Percentiles rank a stretch among this genome's conserved stretches.
Evolutionary conservation across 2,113 vertebrate genomes (phyloP).

Genomic region (Peromyscus leucopus): DNA sequence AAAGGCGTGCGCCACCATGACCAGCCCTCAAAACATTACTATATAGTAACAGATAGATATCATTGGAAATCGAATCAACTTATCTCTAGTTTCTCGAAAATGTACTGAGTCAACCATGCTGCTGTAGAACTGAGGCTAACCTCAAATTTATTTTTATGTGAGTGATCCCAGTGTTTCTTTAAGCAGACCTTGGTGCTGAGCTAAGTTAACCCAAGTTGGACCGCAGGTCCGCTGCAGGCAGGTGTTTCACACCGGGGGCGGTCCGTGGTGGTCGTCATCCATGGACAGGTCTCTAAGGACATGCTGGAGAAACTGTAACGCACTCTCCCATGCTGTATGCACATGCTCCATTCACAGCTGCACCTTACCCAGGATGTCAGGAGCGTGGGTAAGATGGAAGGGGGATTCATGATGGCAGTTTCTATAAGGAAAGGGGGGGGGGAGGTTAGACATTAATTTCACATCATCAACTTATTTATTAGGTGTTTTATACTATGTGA

Average conservation of each 20-base stretch:
- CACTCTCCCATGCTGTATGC: constrained; percentile 59
- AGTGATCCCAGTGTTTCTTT: constrained; percentile 44
- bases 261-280: neutral
- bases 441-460: constrained; percentile 34
- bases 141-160: constrained; percentile 57
- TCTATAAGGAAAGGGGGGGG: constrained; percentile 71
- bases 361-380: constrained; percentile 65
- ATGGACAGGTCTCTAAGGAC: neutral
- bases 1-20: neutral
- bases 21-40: neutral
- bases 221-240: neutral
- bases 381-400: constrained; percentile 11
- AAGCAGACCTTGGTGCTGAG: neutral
- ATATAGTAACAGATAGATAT: neutral
- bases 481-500: constrained; percentile 20
- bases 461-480: constrained; percentile 28
- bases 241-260: neutral
- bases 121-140: constrained; percentile 40
- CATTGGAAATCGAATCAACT: constrained; percentile 28
- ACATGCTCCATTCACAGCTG: constrained; percentile 53
- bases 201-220: neutral
- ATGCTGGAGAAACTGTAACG: constrained; percentile 75
- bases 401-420: constrained; percentile 74
- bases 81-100: constrained; percentile 52
- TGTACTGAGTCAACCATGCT: neutral